These are phyloP conservation scores for Hydraecia micacea DNA, from an alignment of 2,888 invertebrate species.

Conservation along the genomic window DNA sequence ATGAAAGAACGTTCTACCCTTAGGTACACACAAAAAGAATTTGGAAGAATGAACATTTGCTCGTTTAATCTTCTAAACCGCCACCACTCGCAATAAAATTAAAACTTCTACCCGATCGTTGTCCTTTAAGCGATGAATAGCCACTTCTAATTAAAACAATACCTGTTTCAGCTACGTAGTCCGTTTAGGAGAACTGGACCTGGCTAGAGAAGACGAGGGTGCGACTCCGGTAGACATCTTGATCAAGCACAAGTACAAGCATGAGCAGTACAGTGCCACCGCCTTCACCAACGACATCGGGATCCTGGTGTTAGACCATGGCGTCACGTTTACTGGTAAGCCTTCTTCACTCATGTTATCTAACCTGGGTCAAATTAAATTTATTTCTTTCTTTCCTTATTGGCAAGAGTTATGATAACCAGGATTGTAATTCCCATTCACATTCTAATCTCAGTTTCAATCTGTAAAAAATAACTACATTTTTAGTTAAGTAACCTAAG, in stretches of 20 bases:
- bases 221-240: constrained; percentile 91
- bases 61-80: background rate
- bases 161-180: constrained; percentile 90
- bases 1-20: too few species aligned
- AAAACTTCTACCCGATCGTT: background rate
- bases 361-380: background rate
- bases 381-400: background rate
- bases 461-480: too few species aligned
- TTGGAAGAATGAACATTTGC: background rate
- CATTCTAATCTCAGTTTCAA: too few species aligned
- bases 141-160: background rate
- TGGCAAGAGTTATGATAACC: background rate
- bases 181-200: constrained; percentile 94
- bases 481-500: too few species aligned
- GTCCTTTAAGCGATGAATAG: background rate
- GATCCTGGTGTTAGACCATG: constrained; percentile 91
- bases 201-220: constrained; percentile 91
- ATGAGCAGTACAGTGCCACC: constrained; percentile 92
- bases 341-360: background rate
- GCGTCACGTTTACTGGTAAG: constrained; percentile 91
- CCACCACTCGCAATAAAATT: background rate
- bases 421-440: too few species aligned
- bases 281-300: constrained; percentile 94
- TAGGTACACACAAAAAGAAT: background rate
- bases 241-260: constrained; percentile 91